A percentile compares a stretch with the other conserved stretches of the same genome.
phyloP scores from a whole-genome alignment of 2,888 invertebrate genomes.

The Macroteleia sp. region DNA sequence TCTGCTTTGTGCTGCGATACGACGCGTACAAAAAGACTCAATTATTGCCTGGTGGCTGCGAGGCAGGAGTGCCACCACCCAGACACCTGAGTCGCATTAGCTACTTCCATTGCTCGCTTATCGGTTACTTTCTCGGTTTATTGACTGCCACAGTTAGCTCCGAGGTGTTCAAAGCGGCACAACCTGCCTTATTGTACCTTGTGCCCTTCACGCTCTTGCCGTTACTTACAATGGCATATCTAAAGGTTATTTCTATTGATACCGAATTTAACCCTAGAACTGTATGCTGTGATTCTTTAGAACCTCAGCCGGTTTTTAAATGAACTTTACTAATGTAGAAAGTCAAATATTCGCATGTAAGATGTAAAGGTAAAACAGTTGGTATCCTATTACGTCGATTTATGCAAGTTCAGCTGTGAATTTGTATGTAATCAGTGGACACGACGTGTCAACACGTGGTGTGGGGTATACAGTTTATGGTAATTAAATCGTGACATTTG shows the following conservation, averaged over 20 bases:
- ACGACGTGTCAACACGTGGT: too few relatives aligned
- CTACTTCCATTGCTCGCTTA: conserved; percentile 99
- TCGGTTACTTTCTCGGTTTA: conserved; percentile 98
- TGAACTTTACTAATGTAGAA: too few relatives aligned
- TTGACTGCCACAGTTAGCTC: conserved; percentile 98
- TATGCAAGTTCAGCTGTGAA: too few relatives aligned
- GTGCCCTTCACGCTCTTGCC: conserved; percentile 99
- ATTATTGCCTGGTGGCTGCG: conserved; percentile 86
- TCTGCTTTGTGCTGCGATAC: conserved; percentile 98
- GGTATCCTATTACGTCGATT: too few relatives aligned
- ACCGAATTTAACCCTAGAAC: too few relatives aligned
- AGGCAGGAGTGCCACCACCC: conserved; percentile 87
- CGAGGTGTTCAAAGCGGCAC: conserved; percentile 98
- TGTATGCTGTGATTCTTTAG: too few relatives aligned
- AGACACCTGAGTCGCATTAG: conserved; percentile 87
- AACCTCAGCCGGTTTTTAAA: too few relatives aligned
- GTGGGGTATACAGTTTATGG: too few relatives aligned
- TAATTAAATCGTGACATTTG: too few relatives aligned
- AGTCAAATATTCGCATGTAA: too few relatives aligned
- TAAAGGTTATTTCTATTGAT: conserved; percentile 88
- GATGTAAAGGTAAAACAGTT: too few relatives aligned
- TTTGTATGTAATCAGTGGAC: too few relatives aligned
- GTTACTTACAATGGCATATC: conserved; percentile 98
- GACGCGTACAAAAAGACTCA: conserved; percentile 98
- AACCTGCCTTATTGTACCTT: conserved; percentile 97